These are phyloP conservation scores for Chaetogeoica ovagalla DNA, from an alignment of 2,888 invertebrate species.

Conservation along the genomic window DNA sequence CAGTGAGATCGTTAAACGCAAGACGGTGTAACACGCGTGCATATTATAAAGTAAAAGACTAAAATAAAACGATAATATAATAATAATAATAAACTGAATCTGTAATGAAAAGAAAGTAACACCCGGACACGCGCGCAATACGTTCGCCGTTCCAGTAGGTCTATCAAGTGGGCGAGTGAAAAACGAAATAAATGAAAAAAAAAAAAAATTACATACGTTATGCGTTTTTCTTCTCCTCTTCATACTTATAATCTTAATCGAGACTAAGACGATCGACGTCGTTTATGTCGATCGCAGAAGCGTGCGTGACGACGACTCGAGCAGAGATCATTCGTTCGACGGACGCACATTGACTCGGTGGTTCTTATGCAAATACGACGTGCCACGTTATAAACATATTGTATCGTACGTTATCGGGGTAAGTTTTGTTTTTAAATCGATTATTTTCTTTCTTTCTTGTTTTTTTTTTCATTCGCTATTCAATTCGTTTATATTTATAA, in stretches of 20 bases:
- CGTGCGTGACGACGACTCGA: no score
- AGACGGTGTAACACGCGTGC: constrained; percentile 11
- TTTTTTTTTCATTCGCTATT: no score
- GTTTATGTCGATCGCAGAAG: no score
- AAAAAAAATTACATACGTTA: constrained; percentile 8
- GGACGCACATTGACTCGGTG: not conserved
- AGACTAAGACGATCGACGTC: constrained; percentile 1
- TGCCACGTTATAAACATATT: no score
- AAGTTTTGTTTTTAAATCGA: no score
- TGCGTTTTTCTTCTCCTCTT: not conserved
- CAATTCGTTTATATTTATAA: no score
- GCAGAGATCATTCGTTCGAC: constrained; percentile 24
- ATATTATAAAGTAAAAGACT: not conserved
- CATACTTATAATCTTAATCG: constrained; percentile 31
- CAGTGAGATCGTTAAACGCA: no score
- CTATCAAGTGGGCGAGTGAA: constrained; percentile 46
- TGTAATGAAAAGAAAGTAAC: constrained; percentile 50
- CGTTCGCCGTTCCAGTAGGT: constrained; percentile 43
- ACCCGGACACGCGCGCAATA: not conserved
- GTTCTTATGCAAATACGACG: not conserved
- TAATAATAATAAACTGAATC: not conserved
- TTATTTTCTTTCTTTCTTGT: no score
- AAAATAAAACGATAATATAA: no score
- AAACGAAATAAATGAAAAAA: not conserved
- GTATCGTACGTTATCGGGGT: no score